A percentile compares a stretch with the other conserved stretches of the same genome.
Conservation (phyloP, 2,797 vertebrate species). For the Loriculus beryllinus region DNA sequence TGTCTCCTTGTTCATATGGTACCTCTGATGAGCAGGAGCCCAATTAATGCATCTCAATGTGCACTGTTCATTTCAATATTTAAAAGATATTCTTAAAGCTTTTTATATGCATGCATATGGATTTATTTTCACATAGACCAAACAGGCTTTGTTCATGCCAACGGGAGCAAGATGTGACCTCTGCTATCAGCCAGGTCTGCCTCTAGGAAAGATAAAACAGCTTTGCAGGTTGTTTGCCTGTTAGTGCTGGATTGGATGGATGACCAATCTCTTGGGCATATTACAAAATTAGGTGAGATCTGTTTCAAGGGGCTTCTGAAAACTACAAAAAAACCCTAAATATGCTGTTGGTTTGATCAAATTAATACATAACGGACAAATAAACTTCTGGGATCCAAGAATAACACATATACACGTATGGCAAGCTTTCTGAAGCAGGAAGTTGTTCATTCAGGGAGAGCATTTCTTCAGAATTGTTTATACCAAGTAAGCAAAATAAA, state of each 20-base stretch:
- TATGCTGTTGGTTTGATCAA: background rate
- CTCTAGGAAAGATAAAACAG: background rate
- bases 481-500: background rate
- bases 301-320: background rate
- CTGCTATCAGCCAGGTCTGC: background rate
- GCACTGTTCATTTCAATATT: background rate
- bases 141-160: background rate
- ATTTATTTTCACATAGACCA: background rate
- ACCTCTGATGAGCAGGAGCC: background rate
- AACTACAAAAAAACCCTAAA: background rate
- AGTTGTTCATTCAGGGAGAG: background rate
- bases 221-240: background rate
- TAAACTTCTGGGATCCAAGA: background rate
- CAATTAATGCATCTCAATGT: background rate
- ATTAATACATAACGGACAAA: background rate
- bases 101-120: background rate
- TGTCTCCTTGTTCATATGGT: background rate
- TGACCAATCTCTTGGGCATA: background rate
- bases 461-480: background rate
- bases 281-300: background rate
- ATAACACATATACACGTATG: accelerated
- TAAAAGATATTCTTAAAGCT: background rate
- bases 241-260: background rate
- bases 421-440: background rate
- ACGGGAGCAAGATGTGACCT: background rate